Percentiles rank a stretch among this genome's conserved stretches.
phyloP scores from a whole-genome alignment of 1,140 invertebrate genomes.

The Cyrtorhinus lividipennis region DNA sequence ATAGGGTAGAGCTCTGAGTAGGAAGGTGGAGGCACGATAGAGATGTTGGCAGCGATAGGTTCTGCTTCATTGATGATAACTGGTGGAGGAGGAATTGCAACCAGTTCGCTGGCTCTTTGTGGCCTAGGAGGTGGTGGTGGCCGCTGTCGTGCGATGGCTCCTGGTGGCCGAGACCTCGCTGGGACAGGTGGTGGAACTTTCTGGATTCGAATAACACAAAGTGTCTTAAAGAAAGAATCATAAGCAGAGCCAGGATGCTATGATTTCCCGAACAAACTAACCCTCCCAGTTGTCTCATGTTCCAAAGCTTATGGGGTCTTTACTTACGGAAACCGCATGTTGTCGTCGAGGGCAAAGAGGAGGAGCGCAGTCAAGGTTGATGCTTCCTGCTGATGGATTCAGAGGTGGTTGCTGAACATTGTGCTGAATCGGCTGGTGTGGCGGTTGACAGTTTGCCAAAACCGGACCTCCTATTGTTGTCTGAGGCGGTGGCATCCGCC shows the following conservation, averaged over 20 bases:
- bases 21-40: constrained; percentile 34
- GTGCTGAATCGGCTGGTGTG: neutral
- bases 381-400: neutral
- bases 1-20: constrained; percentile 33
- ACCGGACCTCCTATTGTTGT: neutral
- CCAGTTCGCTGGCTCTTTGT: constrained; percentile 26
- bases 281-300: too few relatives aligned
- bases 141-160: constrained; percentile 28
- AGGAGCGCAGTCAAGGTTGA: neutral
- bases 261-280: too few relatives aligned
- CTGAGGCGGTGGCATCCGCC: neutral
- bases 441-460: neutral
- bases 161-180: constrained; percentile 32
- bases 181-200: constrained; percentile 26
- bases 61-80: neutral
- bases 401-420: neutral
- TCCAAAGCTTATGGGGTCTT: neutral
- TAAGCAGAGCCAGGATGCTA: too few relatives aligned
- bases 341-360: neutral
- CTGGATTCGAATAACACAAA: too few relatives aligned
- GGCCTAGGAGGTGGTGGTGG: constrained; percentile 33
- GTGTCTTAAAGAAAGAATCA: too few relatives aligned
- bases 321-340: neutral
- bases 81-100: constrained; percentile 23
- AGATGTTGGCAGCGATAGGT: constrained; percentile 28